These are phyloP conservation scores for Aphidius gifuensis DNA, from an alignment of 1,140 invertebrate species.

Conservation along the genomic window DNA sequence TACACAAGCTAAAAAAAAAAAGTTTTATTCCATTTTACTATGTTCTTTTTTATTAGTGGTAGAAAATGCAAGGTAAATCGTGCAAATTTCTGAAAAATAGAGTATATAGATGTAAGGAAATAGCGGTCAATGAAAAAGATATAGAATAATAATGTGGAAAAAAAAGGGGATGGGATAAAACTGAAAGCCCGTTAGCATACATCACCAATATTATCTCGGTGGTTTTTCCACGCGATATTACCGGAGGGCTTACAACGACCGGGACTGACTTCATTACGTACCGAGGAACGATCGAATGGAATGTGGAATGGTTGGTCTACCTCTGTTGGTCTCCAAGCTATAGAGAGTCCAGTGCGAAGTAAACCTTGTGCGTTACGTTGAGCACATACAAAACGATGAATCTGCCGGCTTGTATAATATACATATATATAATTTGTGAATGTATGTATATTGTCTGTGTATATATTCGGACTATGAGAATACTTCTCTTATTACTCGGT, in stretches of 20 bases:
- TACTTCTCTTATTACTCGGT: too few species aligned
- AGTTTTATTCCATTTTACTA: too few species aligned
- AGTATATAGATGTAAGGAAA: slow-evolving; percentile 8
- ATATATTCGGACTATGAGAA: too few species aligned
- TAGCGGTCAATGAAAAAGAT: slow-evolving; percentile 34
- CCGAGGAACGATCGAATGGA: slow-evolving; percentile 41
- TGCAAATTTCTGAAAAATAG: background rate
- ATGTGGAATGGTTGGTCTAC: slow-evolving; percentile 47
- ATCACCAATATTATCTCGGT: slow-evolving; percentile 52
- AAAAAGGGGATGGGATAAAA: background rate
- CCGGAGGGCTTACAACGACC: slow-evolving; percentile 46
- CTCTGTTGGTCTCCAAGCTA: background rate
- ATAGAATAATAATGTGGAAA: slow-evolving; percentile 35
- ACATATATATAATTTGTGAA: too few species aligned
- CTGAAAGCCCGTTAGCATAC: slow-evolving; percentile 49
- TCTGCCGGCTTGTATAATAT: too few species aligned
- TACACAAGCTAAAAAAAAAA: background rate
- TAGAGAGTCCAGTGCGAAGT: slow-evolving; percentile 3
- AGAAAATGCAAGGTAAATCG: too few species aligned
- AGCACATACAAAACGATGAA: background rate
- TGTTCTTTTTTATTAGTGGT: too few species aligned
- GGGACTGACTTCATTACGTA: slow-evolving; percentile 51
- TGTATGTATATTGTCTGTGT: too few species aligned
- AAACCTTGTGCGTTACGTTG: background rate
- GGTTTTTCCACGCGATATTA: slow-evolving; percentile 46